These are phyloP conservation scores for Dryobotodes eremita DNA, from an alignment of 2,888 invertebrate genomes.

Conservation along the genomic window DNA sequence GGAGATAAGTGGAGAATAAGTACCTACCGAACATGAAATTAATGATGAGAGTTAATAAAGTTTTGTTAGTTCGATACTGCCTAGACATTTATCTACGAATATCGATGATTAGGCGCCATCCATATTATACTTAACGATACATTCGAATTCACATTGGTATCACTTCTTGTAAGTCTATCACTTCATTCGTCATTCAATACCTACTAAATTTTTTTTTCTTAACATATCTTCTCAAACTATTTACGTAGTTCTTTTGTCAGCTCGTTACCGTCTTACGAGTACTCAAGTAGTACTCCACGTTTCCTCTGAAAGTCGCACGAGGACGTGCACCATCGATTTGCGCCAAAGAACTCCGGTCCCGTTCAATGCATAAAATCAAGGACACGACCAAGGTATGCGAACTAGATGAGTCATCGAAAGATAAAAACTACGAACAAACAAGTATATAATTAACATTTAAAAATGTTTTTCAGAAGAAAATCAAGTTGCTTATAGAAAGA, in stretches of 20 bases:
- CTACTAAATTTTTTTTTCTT: not conserved
- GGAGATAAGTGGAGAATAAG: not conserved
- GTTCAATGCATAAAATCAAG: constrained; percentile 58
- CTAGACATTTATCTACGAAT: not conserved
- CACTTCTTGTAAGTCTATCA: not conserved
- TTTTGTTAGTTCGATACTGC: not conserved
- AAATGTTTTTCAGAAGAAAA: not conserved
- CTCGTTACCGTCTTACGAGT: constrained; percentile 5
- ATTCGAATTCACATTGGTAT: not conserved
- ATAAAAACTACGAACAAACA: constrained; percentile 4
- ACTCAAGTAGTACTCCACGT: constrained; percentile 25
- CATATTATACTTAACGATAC: not conserved
- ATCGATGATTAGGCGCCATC: not conserved
- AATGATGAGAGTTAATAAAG: not conserved
- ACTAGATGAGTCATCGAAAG: constrained; percentile 35
- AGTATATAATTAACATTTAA: not conserved
- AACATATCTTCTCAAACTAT: constrained; percentile 1
- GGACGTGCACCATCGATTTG: constrained; percentile 53
- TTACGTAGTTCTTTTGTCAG: constrained; percentile 10
- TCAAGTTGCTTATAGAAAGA: not conserved
- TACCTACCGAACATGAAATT: not conserved
- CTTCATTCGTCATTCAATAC: not conserved
- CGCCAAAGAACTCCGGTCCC: constrained; percentile 33
- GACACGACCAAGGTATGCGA: constrained; percentile 21
- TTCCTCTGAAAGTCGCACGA: constrained; percentile 49